phyloP scores from a whole-genome alignment of 2,797 vertebrate genomes.

The Rhodeus uyekii region DNA sequence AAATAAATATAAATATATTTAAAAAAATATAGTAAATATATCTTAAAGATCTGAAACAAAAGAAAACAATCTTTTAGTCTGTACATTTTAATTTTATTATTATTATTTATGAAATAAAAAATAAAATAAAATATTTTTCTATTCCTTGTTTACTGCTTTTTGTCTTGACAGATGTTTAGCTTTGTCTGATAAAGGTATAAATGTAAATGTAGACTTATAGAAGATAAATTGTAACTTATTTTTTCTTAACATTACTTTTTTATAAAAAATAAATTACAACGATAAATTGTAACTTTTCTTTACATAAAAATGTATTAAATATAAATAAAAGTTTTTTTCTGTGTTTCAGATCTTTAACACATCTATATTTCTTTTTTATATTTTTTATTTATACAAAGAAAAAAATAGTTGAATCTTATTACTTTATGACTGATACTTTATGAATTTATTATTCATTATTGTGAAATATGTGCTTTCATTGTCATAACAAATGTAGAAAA shows the following conservation, averaged over 20 bases:
- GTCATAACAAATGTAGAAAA: not conserved
- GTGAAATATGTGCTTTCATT: not conserved
- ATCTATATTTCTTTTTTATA: not conserved
- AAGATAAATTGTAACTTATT: not conserved
- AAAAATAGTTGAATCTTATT: not conserved
- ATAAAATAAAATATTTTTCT: not conserved
- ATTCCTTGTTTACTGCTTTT: not conserved
- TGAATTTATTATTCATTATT: not conserved
- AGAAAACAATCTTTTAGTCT: not conserved
- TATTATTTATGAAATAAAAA: not conserved
- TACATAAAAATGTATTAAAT: not conserved
- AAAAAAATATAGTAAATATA: not conserved
- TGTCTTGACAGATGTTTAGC: slow-evolving; percentile 6
- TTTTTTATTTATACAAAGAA: not conserved
- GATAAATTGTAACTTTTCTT: not conserved
- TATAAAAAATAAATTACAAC: too few species aligned
- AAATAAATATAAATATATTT: too few species aligned
- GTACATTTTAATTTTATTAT: too few species aligned
- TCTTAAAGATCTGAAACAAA: not conserved
- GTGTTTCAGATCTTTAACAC: not conserved
- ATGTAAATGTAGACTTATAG: slow-evolving; percentile 19
- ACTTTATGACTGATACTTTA: not conserved
- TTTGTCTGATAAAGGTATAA: too few species aligned
- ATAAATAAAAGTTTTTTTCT: not conserved
- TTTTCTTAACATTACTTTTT: not conserved